Evolutionary conservation across 2,797 vertebrate genomes (phyloP).

Genomic region (Sebastes baramenuke): DNA sequence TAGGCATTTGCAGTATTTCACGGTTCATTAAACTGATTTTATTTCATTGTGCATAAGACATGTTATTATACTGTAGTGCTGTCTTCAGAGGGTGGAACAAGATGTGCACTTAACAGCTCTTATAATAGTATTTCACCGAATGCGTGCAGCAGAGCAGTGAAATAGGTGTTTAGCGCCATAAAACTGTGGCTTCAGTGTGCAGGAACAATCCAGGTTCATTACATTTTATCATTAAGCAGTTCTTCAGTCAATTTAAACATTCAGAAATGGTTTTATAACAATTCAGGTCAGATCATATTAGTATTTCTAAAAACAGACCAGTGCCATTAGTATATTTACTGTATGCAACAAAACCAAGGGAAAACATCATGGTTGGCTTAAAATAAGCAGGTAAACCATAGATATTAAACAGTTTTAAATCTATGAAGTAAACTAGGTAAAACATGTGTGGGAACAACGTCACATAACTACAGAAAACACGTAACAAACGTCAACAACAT

Average conservation of each 20-base stretch:
- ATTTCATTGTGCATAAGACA: not conserved
- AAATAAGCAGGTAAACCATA: too few species aligned
- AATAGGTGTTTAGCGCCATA: not conserved
- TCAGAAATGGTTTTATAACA: not conserved
- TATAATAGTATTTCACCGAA: not conserved
- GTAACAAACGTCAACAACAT: too few species aligned
- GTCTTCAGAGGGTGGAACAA: not conserved
- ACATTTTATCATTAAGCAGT: not conserved
- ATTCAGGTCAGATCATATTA: not conserved
- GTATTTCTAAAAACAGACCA: not conserved
- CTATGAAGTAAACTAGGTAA: too few species aligned
- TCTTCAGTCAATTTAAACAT: not conserved
- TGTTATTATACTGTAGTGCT: not conserved
- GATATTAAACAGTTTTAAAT: too few species aligned
- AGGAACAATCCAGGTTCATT: not conserved
- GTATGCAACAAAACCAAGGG: too few species aligned
- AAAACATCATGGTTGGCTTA: too few species aligned
- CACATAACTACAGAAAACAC: too few species aligned
- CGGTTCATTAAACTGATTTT: not conserved
- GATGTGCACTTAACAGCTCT: not conserved
- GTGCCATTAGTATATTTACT: not conserved
- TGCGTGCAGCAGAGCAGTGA: not conserved
- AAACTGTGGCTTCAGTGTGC: not conserved
- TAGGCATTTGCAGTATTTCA: not conserved
- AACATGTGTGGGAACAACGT: too few species aligned